Base-by-base conservation (phyloP, 2,888 invertebrate species). In the Stomorhina lunata region DNA sequence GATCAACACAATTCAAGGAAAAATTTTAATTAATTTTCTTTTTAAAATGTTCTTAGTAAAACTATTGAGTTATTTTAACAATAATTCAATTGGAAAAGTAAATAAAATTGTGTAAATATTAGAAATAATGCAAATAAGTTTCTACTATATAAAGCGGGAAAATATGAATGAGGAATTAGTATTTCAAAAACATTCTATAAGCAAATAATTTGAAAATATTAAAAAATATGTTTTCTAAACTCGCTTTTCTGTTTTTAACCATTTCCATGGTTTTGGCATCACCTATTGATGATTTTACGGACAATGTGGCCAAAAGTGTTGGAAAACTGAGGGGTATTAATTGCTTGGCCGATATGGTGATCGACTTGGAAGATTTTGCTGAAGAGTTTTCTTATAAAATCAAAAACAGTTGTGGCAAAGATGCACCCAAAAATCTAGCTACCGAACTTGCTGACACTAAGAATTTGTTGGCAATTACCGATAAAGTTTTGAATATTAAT, bases 241-340 rank as follows among this genome's bases (percentile, higher is more conserved):
- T 65, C 29, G 9, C 48, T 29, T 25, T 76, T 32, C n/a, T 57
- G n/a, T 12, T 80, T 27, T 50, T 80, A 50, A 17, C 57, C 25
- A 32, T 63, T 29, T 15, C 48, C 5, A 2, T 61, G 20, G 61
- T 61, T 9, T 15, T 43, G 25, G 55, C 27, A 48, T 4, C 15
- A 17, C 17, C 53, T 25, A 17, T 43, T 6, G 9, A 29, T 15
- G 20, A 55, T 2, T 79, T 53, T 34, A 61, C 6, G 27, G 5
- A 3, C 2, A 45, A 63, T 20, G 73, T 69, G 6, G 17, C 10
- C 2, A 9, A 0, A 17, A 48, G 37, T 10, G 12, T 53, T 12
- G 2, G 7, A 27, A 80, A 80, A 20, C 59, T 80, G 32, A n/a
- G 12, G 3, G 69, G 80, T 10, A 12, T 80, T 4, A 40, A 76